Evolutionary conservation across 2,797 vertebrate species (phyloP), one percentile per base, ranked within the genome.

Genomic region (Enteromius viviparus): DNA sequence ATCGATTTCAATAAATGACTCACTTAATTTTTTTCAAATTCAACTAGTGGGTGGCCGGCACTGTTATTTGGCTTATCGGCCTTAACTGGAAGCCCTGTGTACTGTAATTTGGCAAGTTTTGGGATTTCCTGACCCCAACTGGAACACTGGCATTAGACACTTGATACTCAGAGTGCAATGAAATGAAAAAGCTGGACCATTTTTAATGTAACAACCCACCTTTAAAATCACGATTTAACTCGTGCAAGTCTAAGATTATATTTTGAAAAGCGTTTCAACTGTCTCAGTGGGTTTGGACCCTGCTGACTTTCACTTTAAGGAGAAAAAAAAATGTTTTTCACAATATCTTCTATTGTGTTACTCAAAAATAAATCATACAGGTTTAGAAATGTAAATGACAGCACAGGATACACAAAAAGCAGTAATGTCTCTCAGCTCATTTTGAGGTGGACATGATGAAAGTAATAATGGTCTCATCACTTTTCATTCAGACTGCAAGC

Each of bases 1-100:
- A 32, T 32, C 9, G 42, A 78, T 62, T 68, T 42, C 29, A 69
- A 84, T 77, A 29, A 51, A 78, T 47, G 32, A 51, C 76, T 71
- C 76, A 34, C 78, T 77, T 1, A 26, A 26, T 26, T 26, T 26
- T 68, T 40, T 68, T 21, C 8, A 68, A 66, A 68, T 40, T n/a
- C 10, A 2, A 19, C 62, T 34, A 40, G 19, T 68, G 65, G 62
- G 29, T 68, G 34, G 21, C 19, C 32, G 0, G 65, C 21, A n/a
- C 34, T 40, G 40, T 40, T 21, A 68, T 40, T 68, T 68, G 3
- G 34, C 34, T 68, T 40, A 68, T n/a, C 34, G 0, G 9, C 21
- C 34, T n/a, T n/a, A 40, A 68, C 32, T 40, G 65, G 64, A 68
- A 68, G 34, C 4, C 9, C 65, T 21, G 19, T 68, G 10, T 37